Evolutionary conservation across 53 echinoderm and acorn worm genomes (phyloP).

Genomic region (Patiria pectinifera): DNA sequence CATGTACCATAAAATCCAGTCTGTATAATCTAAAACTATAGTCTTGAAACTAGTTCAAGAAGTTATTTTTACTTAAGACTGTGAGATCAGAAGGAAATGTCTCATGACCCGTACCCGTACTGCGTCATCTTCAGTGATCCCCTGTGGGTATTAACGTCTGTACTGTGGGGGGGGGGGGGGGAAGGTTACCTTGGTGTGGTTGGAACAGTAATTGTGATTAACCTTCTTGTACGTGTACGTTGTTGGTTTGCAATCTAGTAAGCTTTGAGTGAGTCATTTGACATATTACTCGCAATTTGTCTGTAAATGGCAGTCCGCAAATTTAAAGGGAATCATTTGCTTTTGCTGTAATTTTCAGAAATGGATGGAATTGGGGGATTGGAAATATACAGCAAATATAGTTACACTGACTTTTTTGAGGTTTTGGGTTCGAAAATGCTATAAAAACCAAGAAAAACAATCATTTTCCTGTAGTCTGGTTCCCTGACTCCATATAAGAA

Average conservation of each 20-base stretch:
- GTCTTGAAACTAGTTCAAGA: constrained; percentile 1
- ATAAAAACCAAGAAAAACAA: no score
- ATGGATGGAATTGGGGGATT: no score
- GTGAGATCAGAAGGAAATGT: constrained; percentile 60
- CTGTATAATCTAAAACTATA: background rate
- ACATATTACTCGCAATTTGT: background rate
- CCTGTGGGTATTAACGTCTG: background rate
- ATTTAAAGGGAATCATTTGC: no score
- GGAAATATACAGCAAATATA: no score
- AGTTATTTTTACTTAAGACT: constrained; percentile 35
- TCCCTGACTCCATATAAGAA: no score
- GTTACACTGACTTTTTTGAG: no score
- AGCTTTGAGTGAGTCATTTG: background rate
- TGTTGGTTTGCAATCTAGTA: no score
- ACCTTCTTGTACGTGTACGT: background rate
- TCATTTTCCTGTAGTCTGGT: no score
- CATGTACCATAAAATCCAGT: no score
- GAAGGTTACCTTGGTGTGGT: background rate
- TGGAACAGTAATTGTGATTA: background rate
- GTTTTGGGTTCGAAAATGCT: no score
- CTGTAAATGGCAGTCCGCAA: background rate
- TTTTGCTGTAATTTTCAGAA: no score
- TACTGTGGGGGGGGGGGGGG: background rate
- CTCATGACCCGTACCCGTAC: constrained; percentile 29
- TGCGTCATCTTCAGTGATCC: constrained; percentile 26